Evolutionary conservation across 2,113 vertebrate genomes (phyloP).

Genomic region (Chelonoidis abingdonii): DNA sequence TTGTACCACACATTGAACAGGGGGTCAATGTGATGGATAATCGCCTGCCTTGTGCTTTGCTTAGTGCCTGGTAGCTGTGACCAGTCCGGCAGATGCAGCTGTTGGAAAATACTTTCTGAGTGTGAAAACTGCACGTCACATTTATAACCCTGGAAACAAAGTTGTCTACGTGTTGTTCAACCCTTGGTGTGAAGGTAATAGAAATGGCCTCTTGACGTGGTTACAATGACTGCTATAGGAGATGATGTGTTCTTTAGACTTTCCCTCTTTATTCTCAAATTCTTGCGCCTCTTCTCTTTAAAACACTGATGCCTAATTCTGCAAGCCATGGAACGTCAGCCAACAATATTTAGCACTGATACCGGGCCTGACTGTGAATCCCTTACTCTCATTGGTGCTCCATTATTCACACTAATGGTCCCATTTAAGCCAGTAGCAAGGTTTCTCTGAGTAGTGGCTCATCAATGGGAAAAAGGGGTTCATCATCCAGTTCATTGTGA

Average conservation of each 20-base stretch:
- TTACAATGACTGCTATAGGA: background rate
- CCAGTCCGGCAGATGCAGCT: constrained; percentile 21
- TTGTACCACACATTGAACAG: background rate
- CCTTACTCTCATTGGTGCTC: background rate
- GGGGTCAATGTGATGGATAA: background rate
- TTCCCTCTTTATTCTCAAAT: background rate
- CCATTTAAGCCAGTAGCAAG: background rate
- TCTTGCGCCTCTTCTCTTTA: background rate
- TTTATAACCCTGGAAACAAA: background rate
- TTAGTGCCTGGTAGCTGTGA: constrained; percentile 71
- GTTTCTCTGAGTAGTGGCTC: background rate
- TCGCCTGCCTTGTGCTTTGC: background rate
- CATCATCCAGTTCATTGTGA: background rate
- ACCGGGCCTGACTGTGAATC: background rate
- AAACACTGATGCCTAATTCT: background rate
- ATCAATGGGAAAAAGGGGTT: background rate
- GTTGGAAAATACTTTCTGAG: constrained; percentile 74
- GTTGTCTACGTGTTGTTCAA: constrained; percentile 77
- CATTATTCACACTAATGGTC: background rate
- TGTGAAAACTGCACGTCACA: constrained; percentile 30
- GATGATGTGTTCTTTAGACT: background rate
- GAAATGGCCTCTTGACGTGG: rapidly evolving
- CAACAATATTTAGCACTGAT: background rate
- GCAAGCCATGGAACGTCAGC: background rate
- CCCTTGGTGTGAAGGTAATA: constrained; percentile 79